Evolutionary conservation across 2,113 vertebrate genomes (phyloP), one percentile per base, ranked within the genome.

Genomic region (Desmodus rotundus): DNA sequence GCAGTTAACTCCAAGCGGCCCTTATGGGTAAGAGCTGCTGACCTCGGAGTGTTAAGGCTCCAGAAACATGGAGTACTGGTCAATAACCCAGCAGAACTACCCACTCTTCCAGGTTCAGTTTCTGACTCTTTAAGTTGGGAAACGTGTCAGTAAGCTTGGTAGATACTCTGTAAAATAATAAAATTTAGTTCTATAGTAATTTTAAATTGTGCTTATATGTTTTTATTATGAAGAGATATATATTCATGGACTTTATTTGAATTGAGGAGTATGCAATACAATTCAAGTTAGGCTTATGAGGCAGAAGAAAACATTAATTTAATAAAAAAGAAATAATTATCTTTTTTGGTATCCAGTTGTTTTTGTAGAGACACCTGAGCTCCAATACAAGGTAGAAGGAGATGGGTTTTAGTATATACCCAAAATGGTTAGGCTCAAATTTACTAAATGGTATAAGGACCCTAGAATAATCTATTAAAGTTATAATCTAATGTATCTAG

Each of bases 401-500:
- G 50, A 84, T 8, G 31, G 1, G 41, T 84, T 97, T 84, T 74
- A 97, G 91, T 93, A 36, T 4, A 67, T 65, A 77, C 93, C 67
- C 38, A 93, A 87, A 93, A n/a, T 61, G 1, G 80, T 5, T 90
- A 13, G 47, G 31, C 87, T 61, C 50, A 67, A 77, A 43, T 95
- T 73, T 43, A 86, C 22, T 7, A 93, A 61, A 20, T 50, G 3
- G 31, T 80, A 78, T 82, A 82, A 95, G 92, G 91, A 63, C 45
- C 54, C 3, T 77, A 14, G 2, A 47, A 81, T 95, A 91, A 84
- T 82, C 95, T 96, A 93, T 94, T 83, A 58, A 67, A 63, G 14
- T 31, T 84, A 80, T 36, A 52, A 96, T 95, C 81, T 50, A 47
- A 92, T 94, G 93, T 87, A 95, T 74, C 72, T 96, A 74, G 28